A percentile compares a stretch with the other conserved stretches of the same genome.
These are phyloP conservation scores for Papilio helenus DNA, from an alignment of 1,140 invertebrate genomes.

Conservation along the genomic window DNA sequence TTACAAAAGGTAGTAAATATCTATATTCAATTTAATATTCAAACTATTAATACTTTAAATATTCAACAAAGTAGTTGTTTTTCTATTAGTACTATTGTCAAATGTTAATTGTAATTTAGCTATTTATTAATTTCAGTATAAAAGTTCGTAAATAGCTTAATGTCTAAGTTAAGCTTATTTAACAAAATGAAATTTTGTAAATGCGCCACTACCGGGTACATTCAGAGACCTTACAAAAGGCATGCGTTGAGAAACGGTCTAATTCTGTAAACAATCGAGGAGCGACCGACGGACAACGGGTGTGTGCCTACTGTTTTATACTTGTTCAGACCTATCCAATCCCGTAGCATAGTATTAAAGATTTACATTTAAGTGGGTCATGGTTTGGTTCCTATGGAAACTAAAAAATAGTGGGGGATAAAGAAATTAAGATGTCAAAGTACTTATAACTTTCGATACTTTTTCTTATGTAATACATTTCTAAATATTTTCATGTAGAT, in stretches of 20 bases:
- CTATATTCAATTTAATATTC: not conserved
- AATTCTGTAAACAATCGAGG: slow-evolving; percentile 13
- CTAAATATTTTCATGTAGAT: not conserved
- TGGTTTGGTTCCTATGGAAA: not conserved
- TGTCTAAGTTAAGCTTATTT: slow-evolving; percentile 21
- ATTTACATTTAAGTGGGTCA: slow-evolving; percentile 1
- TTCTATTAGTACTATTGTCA: slow-evolving; percentile 37
- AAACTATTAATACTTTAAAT: not conserved
- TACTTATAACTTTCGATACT: not conserved
- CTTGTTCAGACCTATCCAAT: not conserved
- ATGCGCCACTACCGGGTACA: not conserved
- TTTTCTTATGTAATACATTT: slow-evolving; percentile 1
- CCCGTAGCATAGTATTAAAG: not conserved
- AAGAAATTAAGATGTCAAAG: not conserved
- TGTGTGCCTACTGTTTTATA: not conserved
- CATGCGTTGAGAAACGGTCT: slow-evolving; percentile 31
- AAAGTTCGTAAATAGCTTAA: slow-evolving; percentile 35
- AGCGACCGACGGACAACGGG: slow-evolving; percentile 1
- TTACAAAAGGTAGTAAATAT: slow-evolving; percentile 18
- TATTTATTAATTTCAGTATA: slow-evolving; percentile 35
- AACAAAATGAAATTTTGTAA: not conserved
- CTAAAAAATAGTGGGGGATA: not conserved
- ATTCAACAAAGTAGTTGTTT: slow-evolving; percentile 15
- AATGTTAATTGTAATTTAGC: slow-evolving; percentile 26
- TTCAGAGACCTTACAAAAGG: not conserved